A percentile compares a stretch with the other conserved stretches of the same genome.
Conservation (phyloP, 2,888 invertebrate species). For the Drosophila nigritarsus region DNA sequence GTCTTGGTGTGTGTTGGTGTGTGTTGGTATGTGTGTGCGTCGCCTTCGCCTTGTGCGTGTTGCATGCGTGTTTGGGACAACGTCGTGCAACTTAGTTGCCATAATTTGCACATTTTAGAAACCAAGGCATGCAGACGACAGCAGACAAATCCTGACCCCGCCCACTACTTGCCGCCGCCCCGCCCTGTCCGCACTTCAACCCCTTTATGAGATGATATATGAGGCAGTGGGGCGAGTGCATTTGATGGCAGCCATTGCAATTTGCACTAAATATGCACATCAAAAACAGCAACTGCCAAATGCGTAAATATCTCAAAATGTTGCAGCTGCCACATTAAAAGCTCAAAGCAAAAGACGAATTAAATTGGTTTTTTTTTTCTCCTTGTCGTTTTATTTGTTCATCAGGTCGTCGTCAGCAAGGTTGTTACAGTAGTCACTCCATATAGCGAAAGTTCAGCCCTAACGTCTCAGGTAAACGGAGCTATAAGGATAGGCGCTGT, state of each 20-base stretch:
- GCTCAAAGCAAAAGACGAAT: conserved; percentile 37
- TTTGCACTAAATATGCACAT: conserved; percentile 60
- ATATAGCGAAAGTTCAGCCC: background rate
- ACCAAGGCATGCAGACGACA: conserved; percentile 66
- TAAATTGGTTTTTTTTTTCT: conserved; percentile 25
- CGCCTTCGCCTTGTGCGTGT: conserved; percentile 4
- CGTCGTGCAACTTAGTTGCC: conserved; percentile 76
- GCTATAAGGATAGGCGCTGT: conserved; percentile 76
- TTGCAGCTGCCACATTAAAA: conserved; percentile 17
- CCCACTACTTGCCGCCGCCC: too few species aligned
- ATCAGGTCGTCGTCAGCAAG: conserved; percentile 45
- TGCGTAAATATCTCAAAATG: conserved; percentile 63
- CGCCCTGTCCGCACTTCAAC: conserved; percentile 5
- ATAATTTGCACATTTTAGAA: conserved; percentile 74
- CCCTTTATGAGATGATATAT: conserved; percentile 39
- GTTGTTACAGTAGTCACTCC: conserved; percentile 50
- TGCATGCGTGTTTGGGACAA: conserved; percentile 64
- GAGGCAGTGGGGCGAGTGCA: conserved; percentile 51
- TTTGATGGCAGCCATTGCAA: conserved; percentile 66
- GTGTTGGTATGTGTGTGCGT: background rate
- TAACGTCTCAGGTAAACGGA: conserved; percentile 70
- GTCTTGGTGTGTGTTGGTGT: conserved; percentile 8
- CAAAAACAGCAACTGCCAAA: conserved; percentile 29
- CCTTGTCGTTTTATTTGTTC: conserved; percentile 40
- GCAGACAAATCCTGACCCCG: conserved; percentile 15